Base-by-base conservation (phyloP, 2,888 invertebrate genomes). In the Thereva unica region DNA sequence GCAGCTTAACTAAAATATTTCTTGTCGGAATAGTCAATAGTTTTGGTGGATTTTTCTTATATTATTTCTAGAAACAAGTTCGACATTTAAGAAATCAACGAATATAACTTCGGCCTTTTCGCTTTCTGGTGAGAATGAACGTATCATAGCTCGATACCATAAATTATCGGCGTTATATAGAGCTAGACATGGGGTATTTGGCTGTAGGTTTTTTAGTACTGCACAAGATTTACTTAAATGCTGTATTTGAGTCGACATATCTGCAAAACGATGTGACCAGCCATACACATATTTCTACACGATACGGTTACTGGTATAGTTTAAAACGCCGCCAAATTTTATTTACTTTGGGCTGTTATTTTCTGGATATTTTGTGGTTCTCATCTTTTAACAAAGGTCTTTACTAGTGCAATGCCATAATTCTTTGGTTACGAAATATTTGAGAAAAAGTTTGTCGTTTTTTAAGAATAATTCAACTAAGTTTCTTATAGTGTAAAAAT, bases 21-120 rank as follows among this genome's bases (percentile, higher is more conserved):
- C 82, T 82, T 3, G 86, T 82, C 0, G 87, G 86, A 63, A 85
- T 76, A 45, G 77, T 74, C 1, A 82, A 74, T 79, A 86, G 84
- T 38, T 85, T 81, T 0, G 79, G 76, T 44, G 78, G 79, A 66
- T 85, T 74, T 82, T 82, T 66, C 83, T 83, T 0, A 85, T 77
- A 68, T 85, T 78, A 6, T 77, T 73, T 23, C 79, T 72, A 0
- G 82, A 70, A 23, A 88, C 79, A 0, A 81, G 73, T 74, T 87
- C 87, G 5, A 82, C 78, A 73, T 91, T 90, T 1, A 92, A 90
- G 74, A 86, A 92, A 78, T 93, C 93, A 0, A 92, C 86, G 77
- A 88, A 93, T 70, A 83, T 82, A 0, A 93, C 86, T 73, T 84
- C 84, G 0, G 89, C 83, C 59, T 77, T 73, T 5, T 79, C 77